Evolutionary conservation across 2,113 vertebrate genomes (phyloP).

Genomic region (Barnardius zonarius): DNA sequence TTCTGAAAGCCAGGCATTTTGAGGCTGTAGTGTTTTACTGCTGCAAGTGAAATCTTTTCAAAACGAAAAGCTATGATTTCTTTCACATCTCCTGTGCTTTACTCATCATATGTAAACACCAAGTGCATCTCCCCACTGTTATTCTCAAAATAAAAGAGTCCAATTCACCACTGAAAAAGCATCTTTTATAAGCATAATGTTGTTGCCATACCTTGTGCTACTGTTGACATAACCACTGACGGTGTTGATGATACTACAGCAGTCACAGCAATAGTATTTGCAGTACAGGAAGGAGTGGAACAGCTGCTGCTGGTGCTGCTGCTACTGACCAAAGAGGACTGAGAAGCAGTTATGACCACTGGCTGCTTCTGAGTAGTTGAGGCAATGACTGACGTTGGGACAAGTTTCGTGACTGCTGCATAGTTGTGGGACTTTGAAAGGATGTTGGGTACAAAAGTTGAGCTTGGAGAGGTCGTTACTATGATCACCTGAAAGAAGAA

Average conservation of each 20-base stretch:
- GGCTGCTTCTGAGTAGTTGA: slow-evolving; percentile 90
- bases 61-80: not conserved
- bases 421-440: slow-evolving; percentile 98
- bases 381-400: slow-evolving; percentile 85
- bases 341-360: slow-evolving; percentile 87
- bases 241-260: slow-evolving; percentile 89
- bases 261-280: slow-evolving; percentile 87
- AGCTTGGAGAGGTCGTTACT: slow-evolving; percentile 96
- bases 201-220: slow-evolving; percentile 82
- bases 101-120: not conserved
- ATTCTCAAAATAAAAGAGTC: not conserved
- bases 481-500: slow-evolving; percentile 88
- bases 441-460: slow-evolving; percentile 97
- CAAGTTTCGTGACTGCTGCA: slow-evolving; percentile 90
- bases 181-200: not conserved
- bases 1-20: not conserved
- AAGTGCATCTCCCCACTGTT: not conserved
- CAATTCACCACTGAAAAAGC: not conserved
- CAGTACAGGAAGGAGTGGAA: slow-evolving; percentile 69
- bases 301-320: slow-evolving; percentile 71
- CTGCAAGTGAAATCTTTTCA: not conserved
- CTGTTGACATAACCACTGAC: slow-evolving; percentile 92
- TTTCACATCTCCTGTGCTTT: not conserved
- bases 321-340: slow-evolving; percentile 73
- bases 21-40: not conserved